Evolutionary conservation across 2,888 invertebrate species (phyloP).

Genomic region (Marasmarcha lunaedactyla): DNA sequence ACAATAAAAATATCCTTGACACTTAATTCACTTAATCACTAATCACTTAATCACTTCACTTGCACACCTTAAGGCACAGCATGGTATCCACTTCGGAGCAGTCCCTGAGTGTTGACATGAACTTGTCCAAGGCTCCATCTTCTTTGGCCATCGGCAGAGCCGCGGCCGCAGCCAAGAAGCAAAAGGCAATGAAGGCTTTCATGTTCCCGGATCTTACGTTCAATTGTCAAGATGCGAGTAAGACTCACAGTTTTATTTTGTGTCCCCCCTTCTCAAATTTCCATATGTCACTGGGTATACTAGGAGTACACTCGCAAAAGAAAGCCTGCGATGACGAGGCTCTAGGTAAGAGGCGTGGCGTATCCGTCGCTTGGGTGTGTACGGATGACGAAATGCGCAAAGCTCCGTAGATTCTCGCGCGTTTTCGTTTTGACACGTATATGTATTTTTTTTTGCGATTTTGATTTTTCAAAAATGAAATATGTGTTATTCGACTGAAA

Average conservation of each 20-base stretch:
- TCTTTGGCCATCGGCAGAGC: slow-evolving; percentile 52
- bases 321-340: slow-evolving; percentile 3
- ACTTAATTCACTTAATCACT: slow-evolving; percentile 13
- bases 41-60: slow-evolving; percentile 42
- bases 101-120: slow-evolving; percentile 68
- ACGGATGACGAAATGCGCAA: slow-evolving; percentile 12
- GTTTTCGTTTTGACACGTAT: not conserved
- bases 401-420: slow-evolving; percentile 1
- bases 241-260: slow-evolving; percentile 55
- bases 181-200: slow-evolving; percentile 47
- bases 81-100: slow-evolving; percentile 78
- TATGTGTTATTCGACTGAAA: too few species aligned
- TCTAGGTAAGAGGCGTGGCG: not conserved
- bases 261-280: slow-evolving; percentile 39
- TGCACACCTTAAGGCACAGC: slow-evolving; percentile 80
- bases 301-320: slow-evolving; percentile 33
- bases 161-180: slow-evolving; percentile 35
- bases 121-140: slow-evolving; percentile 43
- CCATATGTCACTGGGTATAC: slow-evolving; percentile 48
- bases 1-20: too few species aligned
- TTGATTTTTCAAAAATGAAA: too few species aligned
- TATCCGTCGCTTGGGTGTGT: not conserved
- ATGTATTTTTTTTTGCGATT: not conserved
- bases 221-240: slow-evolving; percentile 53
- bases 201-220: slow-evolving; percentile 42